Evolutionary conservation across 2,797 vertebrate species (phyloP), one percentile per base, ranked within the genome.

Genomic region (Mionectes olivaceus): DNA sequence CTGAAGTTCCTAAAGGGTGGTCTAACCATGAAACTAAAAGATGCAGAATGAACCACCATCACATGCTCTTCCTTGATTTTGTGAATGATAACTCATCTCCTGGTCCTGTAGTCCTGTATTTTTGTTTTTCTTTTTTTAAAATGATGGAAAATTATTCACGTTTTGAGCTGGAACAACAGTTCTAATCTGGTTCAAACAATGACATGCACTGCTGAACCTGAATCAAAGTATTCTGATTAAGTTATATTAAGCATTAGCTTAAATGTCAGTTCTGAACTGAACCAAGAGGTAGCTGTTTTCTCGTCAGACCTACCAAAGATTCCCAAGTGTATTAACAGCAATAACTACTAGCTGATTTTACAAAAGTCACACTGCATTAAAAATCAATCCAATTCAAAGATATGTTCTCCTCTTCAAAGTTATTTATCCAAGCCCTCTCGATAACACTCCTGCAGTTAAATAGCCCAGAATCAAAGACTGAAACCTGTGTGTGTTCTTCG

Each of bases 401-500:
- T 6, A 32, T 28, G 23, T 64, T 94, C 74, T 92, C 82, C 80
- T 91, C 76, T 68, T 91, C 70, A 5, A 91, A 94, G 53, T 30
- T 65, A 75, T 24, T 89, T 81, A 78, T 33, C 23, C 43, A 49
- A 73, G 43, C 63, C 37, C 60, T 53, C 35, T 23, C 25, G 10
- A 6, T 2, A 57, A 64, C 33, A 74, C 1, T 3, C 17, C 41
- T 83, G 65, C 7, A 92, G 52, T 67, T 63, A 89, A 94, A 69
- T 70, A 57, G 77, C 60, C 43, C 69, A 97, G 81, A 97, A 97
- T 44, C 44, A 97, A 97, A 83, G 69, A 88, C 49, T 93, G 95
- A 64, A 96, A 99, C 99, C 99, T 98, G 99, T 99, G 97, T 99
- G 99, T 90, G 99, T 99, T 97, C 99, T 99, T 97, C 99, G 98